These are phyloP conservation scores for Crenichthys baileyi DNA, from an alignment of 2,797 vertebrate species.

Conservation along the genomic window DNA sequence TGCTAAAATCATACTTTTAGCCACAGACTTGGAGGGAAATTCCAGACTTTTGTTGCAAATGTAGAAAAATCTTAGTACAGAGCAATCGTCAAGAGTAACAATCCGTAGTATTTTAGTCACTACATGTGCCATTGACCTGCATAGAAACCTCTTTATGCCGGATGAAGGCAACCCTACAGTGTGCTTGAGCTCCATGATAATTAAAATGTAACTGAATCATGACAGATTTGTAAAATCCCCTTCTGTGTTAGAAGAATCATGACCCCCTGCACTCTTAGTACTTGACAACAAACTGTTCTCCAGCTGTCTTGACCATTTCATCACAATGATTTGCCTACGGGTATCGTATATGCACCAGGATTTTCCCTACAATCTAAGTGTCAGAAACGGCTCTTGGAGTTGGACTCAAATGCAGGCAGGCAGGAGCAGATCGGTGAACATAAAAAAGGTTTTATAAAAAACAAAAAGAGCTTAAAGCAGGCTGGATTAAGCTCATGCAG, in stretches of 20 bases:
- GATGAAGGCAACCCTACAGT: neutral
- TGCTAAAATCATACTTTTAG: neutral
- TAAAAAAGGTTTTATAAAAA: too few relatives aligned
- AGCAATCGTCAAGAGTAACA: neutral
- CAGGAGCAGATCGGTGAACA: too few relatives aligned
- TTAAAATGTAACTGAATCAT: neutral
- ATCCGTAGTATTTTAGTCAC: neutral
- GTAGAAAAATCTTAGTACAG: neutral
- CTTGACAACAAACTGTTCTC: neutral
- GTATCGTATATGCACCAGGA: neutral
- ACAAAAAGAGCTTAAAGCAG: too few relatives aligned
- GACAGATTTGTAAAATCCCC: neutral
- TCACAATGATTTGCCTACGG: neutral
- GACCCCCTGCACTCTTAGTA: neutral
- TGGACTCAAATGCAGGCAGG: too few relatives aligned
- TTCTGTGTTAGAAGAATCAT: neutral
- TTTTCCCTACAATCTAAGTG: neutral
- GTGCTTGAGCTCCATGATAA: neutral
- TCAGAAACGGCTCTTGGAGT: too few relatives aligned
- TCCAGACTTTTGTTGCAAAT: neutral
- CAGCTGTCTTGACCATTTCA: neutral
- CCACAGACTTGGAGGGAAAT: neutral
- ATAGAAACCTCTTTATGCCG: neutral
- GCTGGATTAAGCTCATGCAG: too few relatives aligned
- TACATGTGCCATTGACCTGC: neutral